phyloP scores from a whole-genome alignment of 2,888 invertebrate species.

The Disparrhopalites patrizii region DNA sequence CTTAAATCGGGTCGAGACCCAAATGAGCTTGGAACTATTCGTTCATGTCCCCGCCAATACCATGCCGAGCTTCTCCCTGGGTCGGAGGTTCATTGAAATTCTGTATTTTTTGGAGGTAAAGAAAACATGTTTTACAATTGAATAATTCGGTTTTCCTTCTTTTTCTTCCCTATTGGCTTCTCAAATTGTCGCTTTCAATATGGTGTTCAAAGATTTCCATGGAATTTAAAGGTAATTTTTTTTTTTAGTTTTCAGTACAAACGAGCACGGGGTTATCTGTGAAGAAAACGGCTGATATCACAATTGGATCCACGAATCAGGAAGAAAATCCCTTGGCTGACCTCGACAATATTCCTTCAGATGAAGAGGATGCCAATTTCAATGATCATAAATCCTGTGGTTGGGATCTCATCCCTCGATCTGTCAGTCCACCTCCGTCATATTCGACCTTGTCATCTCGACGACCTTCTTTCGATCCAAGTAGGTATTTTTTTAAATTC shows the following conservation, averaged over 20 bases:
- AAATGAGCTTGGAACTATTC: neutral
- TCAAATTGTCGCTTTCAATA: too few species aligned
- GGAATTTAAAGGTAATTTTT: neutral
- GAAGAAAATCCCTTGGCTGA: neutral
- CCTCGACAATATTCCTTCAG: too few species aligned
- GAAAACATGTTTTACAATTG: too few species aligned
- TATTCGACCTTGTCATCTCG: neutral
- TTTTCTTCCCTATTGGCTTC: too few species aligned
- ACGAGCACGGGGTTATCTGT: neutral
- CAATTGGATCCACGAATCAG: neutral
- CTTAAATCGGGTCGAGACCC: neutral
- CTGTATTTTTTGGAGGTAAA: conserved; percentile 4
- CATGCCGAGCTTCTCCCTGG: neutral
- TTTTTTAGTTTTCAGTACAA: neutral
- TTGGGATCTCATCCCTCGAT: too few species aligned
- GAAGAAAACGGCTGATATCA: neutral
- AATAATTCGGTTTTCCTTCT: too few species aligned
- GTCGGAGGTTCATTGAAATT: neutral
- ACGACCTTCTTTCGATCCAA: neutral
- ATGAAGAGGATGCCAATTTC: neutral
- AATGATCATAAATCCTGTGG: neutral
- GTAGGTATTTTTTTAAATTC: neutral
- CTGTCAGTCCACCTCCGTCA: neutral
- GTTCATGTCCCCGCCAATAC: neutral
- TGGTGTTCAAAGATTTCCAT: too few species aligned